Conservation (phyloP, 2,888 invertebrate species). For the Platycheirus albimanus region DNA sequence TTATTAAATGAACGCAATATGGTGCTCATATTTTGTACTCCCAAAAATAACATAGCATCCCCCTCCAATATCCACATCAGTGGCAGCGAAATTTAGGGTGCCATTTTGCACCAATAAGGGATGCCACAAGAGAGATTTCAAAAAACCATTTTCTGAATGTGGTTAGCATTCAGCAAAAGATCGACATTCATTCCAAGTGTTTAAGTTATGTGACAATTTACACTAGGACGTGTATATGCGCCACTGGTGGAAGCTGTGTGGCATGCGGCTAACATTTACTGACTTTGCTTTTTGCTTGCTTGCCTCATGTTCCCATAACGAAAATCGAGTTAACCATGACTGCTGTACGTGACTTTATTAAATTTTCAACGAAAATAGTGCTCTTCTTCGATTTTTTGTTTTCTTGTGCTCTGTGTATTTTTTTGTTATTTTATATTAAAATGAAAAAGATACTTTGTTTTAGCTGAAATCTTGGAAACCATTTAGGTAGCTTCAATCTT, state of each 20-base stretch:
- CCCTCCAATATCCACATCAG: background rate
- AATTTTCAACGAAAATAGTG: slow-evolving; percentile 58
- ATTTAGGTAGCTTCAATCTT: slow-evolving; percentile 25
- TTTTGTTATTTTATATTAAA: slow-evolving; percentile 3
- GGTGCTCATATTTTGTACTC: slow-evolving; percentile 69
- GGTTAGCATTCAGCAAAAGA: slow-evolving; percentile 64
- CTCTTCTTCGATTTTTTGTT: slow-evolving; percentile 27
- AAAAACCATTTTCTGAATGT: slow-evolving; percentile 45
- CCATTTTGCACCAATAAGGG: slow-evolving; percentile 72
- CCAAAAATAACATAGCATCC: slow-evolving; percentile 4
- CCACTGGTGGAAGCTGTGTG: slow-evolving; percentile 39
- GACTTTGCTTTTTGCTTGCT: slow-evolving; percentile 21
- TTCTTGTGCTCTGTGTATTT: slow-evolving; percentile 1
- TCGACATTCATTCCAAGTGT: slow-evolving; percentile 64
- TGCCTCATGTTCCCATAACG: slow-evolving; percentile 61
- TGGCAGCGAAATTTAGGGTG: slow-evolving; percentile 45
- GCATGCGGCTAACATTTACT: slow-evolving; percentile 14
- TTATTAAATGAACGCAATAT: slow-evolving; percentile 74
- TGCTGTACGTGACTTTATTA: slow-evolving; percentile 73
- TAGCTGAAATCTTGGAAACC: slow-evolving; percentile 54
- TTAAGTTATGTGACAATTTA: slow-evolving; percentile 74
- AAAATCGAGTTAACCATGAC: slow-evolving; percentile 74
- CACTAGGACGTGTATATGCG: slow-evolving; percentile 52
- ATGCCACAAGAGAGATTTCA: slow-evolving; percentile 63
- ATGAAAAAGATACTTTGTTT: slow-evolving; percentile 19